Evolutionary conservation across 2,113 vertebrate species (phyloP).

Genomic region (Pterocles burchelli): DNA sequence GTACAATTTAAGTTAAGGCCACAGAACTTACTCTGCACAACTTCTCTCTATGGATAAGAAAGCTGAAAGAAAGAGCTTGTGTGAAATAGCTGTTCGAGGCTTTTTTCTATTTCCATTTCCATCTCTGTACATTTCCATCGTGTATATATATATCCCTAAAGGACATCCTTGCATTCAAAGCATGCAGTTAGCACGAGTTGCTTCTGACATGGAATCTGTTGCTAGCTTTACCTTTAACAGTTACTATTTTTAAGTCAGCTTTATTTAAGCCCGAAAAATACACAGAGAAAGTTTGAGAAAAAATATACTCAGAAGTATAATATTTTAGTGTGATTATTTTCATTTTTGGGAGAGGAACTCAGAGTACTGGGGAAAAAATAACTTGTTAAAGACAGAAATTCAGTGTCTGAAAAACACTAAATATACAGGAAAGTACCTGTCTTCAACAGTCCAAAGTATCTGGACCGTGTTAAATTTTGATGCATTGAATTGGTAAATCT

Average conservation of each 20-base stretch:
- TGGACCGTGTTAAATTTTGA: neutral
- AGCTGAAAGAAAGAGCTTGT: neutral
- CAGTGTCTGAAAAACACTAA: neutral
- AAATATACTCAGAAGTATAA: neutral
- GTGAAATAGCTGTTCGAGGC: neutral
- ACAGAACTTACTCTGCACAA: neutral
- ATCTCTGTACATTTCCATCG: neutral
- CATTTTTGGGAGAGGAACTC: neutral
- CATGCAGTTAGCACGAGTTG: neutral
- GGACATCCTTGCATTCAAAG: neutral
- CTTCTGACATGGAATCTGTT: neutral
- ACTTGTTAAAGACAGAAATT: neutral
- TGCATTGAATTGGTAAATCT: neutral
- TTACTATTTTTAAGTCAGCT: neutral
- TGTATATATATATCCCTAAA: neutral
- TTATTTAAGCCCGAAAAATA: neutral
- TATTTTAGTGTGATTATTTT: neutral
- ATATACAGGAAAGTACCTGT: neutral
- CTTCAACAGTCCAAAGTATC: neutral
- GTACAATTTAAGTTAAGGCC: neutral
- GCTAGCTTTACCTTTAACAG: neutral
- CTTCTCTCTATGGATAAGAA: neutral
- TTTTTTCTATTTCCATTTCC: neutral
- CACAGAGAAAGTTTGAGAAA: neutral
- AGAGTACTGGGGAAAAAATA: neutral